Percentiles rank a stretch among this genome's conserved stretches.
These are phyloP conservation scores for Mimachlamys varia DNA, from an alignment of 2,888 invertebrate genomes.

Conservation along the genomic window DNA sequence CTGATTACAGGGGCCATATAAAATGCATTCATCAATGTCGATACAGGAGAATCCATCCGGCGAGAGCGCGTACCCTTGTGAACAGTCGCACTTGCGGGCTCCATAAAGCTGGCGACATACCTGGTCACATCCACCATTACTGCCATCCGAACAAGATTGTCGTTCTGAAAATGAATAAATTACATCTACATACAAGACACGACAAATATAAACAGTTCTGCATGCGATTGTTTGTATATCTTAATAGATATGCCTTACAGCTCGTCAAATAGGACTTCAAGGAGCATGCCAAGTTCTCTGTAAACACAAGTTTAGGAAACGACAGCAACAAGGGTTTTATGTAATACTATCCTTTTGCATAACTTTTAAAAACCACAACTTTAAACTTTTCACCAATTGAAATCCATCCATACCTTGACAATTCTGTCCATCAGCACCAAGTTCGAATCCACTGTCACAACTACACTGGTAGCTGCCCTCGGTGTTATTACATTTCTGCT, in stretches of 20 bases:
- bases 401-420: background rate
- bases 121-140: conserved; percentile 2
- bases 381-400: too few relatives aligned
- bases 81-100: background rate
- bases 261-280: too few relatives aligned
- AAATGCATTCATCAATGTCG: background rate
- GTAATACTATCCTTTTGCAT: too few relatives aligned
- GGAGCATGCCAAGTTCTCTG: too few relatives aligned
- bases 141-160: background rate
- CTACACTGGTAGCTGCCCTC: background rate
- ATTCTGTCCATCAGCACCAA: background rate
- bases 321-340: too few relatives aligned
- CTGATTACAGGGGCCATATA: background rate
- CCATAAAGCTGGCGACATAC: background rate
- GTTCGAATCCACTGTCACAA: background rate
- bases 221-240: too few relatives aligned
- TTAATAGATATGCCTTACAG: too few relatives aligned
- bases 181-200: too few relatives aligned
- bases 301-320: too few relatives aligned
- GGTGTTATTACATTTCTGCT: background rate
- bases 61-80: background rate
- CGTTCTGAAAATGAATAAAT: background rate
- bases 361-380: too few relatives aligned
- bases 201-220: too few relatives aligned
- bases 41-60: background rate